Evolutionary conservation across 1,140 invertebrate genomes (phyloP).

Genomic region (Bombyx mori): ASM3026992v2 NC_085116.1:5298501-5299000

Average conservation of each 20-base stretch:
- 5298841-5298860: constrained; percentile 74
- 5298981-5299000: no score
- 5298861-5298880: constrained; percentile 76
- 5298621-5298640: background rate
- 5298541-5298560: constrained; percentile 85
- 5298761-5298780: constrained; percentile 76
- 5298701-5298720: background rate
- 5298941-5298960: no score
- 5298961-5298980: no score
- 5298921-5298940: no score
- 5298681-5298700: background rate
- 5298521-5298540: constrained; percentile 92
- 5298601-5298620: background rate
- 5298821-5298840: constrained; percentile 46
- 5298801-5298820: constrained; percentile 46
- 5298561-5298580: constrained; percentile 73
- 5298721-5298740: constrained; percentile 72
- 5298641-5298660: background rate
- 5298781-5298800: constrained; percentile 83
- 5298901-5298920: constrained; percentile 57
- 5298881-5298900: constrained; percentile 75
- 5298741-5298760: constrained; percentile 78
- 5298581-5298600: constrained; percentile 32
- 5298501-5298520: constrained; percentile 93
- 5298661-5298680: background rate